Evolutionary conservation across 35 echinoderm and acorn worm genomes (phyloP).

Genomic region (Apostichopus japonicus): DNA sequence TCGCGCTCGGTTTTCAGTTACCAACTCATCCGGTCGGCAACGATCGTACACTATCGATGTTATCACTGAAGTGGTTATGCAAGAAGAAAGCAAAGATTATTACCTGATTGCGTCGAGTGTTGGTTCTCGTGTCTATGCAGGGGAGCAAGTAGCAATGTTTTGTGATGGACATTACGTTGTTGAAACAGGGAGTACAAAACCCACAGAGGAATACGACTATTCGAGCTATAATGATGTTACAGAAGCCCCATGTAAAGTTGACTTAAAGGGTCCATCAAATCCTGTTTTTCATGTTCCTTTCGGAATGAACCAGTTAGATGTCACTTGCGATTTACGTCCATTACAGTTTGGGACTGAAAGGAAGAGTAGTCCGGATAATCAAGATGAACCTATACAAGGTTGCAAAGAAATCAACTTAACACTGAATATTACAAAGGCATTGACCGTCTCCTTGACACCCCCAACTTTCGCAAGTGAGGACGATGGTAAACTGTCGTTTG

Average conservation of each 20-base stretch:
- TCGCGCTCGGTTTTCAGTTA: not conserved
- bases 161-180: not conserved
- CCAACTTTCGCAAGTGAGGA: not conserved
- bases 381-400: not conserved
- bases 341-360: not conserved
- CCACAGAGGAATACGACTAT: no score
- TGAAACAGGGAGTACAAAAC: not conserved
- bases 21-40: not conserved
- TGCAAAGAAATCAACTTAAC: not conserved
- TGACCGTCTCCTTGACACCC: not conserved
- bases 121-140: not conserved
- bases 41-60: not conserved
- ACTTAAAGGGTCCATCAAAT: no score
- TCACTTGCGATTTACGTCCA: conserved; percentile 4
- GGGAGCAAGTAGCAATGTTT: not conserved
- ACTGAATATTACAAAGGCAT: not conserved
- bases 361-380: not conserved
- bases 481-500: not conserved
- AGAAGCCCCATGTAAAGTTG: no score
- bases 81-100: not conserved
- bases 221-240: no score
- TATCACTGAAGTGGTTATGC: not conserved
- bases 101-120: not conserved
- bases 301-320: not conserved
- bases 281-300: no score